Conservation (phyloP, 2,797 vertebrate genomes). For the Knipowitschia caucasica region DNA sequence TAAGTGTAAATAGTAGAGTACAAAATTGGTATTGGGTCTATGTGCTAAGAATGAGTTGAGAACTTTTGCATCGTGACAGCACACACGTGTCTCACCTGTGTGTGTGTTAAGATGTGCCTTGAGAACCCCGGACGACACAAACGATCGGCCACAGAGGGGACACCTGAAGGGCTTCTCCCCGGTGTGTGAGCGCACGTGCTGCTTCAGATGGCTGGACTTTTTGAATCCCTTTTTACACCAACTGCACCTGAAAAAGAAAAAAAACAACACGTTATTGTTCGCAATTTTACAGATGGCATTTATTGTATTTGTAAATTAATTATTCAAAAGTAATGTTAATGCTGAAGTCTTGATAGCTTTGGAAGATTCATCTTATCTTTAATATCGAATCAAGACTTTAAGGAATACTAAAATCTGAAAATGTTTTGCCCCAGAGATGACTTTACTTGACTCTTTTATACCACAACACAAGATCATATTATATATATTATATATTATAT, state of each 20-base stretch:
- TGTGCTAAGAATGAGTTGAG: no score
- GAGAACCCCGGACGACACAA: slow-evolving; percentile 94
- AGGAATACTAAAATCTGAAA: no score
- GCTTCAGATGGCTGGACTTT: slow-evolving; percentile 97
- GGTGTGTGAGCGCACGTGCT: slow-evolving; percentile 94
- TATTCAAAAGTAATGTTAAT: no score
- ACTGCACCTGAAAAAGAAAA: slow-evolving; percentile 70
- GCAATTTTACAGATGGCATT: not conserved
- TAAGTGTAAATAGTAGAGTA: no score
- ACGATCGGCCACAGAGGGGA: slow-evolving; percentile 89
- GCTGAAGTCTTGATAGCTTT: no score
- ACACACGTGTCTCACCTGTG: slow-evolving; percentile 78
- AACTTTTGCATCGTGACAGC: not conserved
- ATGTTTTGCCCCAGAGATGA: no score
- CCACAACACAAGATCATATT: no score
- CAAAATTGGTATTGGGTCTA: no score
- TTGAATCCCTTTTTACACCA: slow-evolving; percentile 96
- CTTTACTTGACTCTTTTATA: no score
- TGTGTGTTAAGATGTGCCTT: slow-evolving; percentile 98
- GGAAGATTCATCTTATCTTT: no score
- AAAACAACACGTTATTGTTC: not conserved
- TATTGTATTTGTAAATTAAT: not conserved
- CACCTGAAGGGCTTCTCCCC: slow-evolving; percentile 96
- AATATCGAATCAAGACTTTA: no score
- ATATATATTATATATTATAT: no score